Base-by-base conservation (phyloP, 2,113 vertebrate species). In the Centropus unirufus region DNA sequence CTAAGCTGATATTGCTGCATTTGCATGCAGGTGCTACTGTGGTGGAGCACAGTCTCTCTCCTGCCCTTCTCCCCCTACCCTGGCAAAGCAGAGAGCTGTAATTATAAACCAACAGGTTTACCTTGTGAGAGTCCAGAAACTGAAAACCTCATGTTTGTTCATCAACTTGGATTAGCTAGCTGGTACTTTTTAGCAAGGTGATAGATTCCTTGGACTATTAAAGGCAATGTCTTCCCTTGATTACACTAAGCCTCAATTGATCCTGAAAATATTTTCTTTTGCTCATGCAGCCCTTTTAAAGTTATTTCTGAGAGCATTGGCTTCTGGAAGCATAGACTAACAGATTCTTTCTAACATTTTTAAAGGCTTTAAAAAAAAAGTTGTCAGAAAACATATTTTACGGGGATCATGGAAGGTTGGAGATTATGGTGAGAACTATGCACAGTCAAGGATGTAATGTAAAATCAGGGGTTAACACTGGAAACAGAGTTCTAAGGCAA, bases 11-110 rank as follows among this genome's bases (percentile, higher is more conserved):
- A 70, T 2, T 1, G 6, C 74, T n/a, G 34, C 30, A 96, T 97
- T 96, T 95, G 94, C 95, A 93, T 87, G 94, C 94, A 96, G 86
- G 96, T 95, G 47, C 85, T 81, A 15, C 93, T n/a, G 69, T 34
- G 63, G 10, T 63, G 67, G 61, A 70, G 59, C 67, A 75, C 92
- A 83, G 84, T 30, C 21, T 26, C 70, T 62, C 30, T 36, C 69
- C 80, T 79, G 67, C n/a, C 76, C 70, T 63, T 61, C 42, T 52
- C 74, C 62, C 67, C 70, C 67, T 75, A 54, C 67, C 49, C 78
- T 78, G 51, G 63, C 63, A 44, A 87, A 82, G 64, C 83, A 81
- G 34, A 51, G 44, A 57, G 42, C 66, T 80, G 44, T 22, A 36
- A 29, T 73, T 83, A 36, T 9, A 62, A 93, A 27, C 59, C 54